Evolutionary conservation across 2,888 invertebrate genomes (phyloP).

Genomic region (Dolichopus griseipennis): DNA sequence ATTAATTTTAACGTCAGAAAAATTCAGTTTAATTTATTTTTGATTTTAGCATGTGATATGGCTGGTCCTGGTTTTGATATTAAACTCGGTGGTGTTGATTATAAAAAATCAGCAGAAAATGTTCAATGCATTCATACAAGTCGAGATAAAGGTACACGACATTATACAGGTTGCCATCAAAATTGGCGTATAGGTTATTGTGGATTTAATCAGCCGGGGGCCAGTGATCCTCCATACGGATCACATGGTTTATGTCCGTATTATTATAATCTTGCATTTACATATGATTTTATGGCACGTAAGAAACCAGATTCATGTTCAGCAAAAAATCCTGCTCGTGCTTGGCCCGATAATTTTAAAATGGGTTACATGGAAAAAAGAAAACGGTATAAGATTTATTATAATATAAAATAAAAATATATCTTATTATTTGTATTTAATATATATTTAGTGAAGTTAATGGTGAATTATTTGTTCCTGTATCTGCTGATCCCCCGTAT

Average conservation of each 20-base stretch:
- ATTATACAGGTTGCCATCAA: slow-evolving; percentile 35
- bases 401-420: background rate
- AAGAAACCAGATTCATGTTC: slow-evolving; percentile 30
- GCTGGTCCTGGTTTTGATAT: slow-evolving; percentile 41
- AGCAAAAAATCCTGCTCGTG: slow-evolving; percentile 25
- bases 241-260: slow-evolving; percentile 37
- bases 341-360: slow-evolving; percentile 33
- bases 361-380: slow-evolving; percentile 37
- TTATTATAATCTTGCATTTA: slow-evolving; percentile 39
- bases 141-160: slow-evolving; percentile 36
- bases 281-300: slow-evolving; percentile 36
- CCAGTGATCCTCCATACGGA: slow-evolving; percentile 31
- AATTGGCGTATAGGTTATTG: slow-evolving; percentile 39
- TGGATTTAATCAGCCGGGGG: slow-evolving; percentile 35
- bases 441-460: background rate
- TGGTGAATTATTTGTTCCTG: slow-evolving; percentile 6
- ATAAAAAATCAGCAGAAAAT: slow-evolving; percentile 34
- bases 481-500: background rate
- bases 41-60: slow-evolving; percentile 37
- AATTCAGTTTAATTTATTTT: background rate
- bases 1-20: slow-evolving; percentile 15
- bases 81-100: slow-evolving; percentile 26
- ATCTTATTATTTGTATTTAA: background rate
- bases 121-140: slow-evolving; percentile 40
- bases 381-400: slow-evolving; percentile 23